Conservation (phyloP, 2,797 vertebrate species). For the Thamnophis elegans region DNA sequence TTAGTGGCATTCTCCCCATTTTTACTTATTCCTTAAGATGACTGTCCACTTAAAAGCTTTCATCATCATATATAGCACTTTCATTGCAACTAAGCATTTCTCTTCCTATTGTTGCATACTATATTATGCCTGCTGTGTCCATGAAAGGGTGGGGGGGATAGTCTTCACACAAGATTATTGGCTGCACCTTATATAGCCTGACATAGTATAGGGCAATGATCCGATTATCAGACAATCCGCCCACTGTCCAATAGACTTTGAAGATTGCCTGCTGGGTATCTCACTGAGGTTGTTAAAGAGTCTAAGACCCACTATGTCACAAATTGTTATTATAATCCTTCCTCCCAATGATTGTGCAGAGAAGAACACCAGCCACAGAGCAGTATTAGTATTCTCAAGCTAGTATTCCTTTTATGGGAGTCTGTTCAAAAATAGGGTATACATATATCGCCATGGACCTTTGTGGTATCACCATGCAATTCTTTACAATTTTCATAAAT, state of each 20-base stretch:
- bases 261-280: background rate
- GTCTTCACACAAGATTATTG: background rate
- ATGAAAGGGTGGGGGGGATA: background rate
- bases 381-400: background rate
- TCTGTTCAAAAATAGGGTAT: background rate
- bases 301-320: background rate
- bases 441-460: background rate
- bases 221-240: background rate
- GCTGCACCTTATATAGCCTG: background rate
- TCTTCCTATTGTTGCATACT: background rate
- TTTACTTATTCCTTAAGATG: conserved; percentile 9
- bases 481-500: background rate
- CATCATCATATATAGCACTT: conserved; percentile 11
- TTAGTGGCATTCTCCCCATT: conserved; percentile 24
- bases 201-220: background rate
- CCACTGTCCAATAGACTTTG: background rate
- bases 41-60: conserved; percentile 22
- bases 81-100: conserved; percentile 12
- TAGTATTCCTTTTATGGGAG: background rate
- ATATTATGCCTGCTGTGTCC: background rate
- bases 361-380: background rate
- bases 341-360: background rate
- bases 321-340: background rate
- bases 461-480: background rate
- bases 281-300: background rate